Evolutionary conservation across 2,888 invertebrate species (phyloP).

Genomic region (Acronicta psi): DNA sequence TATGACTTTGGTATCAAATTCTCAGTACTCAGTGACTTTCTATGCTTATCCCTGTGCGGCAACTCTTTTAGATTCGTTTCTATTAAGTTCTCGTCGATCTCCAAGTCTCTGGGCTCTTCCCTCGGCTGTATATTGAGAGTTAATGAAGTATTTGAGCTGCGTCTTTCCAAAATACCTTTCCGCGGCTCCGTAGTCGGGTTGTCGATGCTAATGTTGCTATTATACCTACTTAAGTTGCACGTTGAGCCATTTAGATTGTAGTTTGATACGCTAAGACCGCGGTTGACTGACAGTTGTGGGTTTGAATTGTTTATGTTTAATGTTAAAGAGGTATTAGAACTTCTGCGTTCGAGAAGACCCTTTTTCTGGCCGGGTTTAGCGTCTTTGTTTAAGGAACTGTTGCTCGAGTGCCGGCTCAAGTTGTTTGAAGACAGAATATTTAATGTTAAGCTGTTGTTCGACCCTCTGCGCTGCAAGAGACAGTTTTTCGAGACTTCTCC

Average conservation of each 20-base stretch:
- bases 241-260: conserved; percentile 86
- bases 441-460: conserved; percentile 95
- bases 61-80: conserved; percentile 76
- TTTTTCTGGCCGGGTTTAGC: conserved; percentile 86
- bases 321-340: conserved; percentile 97
- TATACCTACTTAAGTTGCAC: conserved; percentile 84
- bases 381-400: conserved; percentile 87
- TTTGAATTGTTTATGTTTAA: conserved; percentile 90
- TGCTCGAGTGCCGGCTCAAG: conserved; percentile 88
- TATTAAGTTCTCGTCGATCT: conserved; percentile 80
- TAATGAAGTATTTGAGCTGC: conserved; percentile 95
- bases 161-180: conserved; percentile 92
- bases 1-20: conserved; percentile 88
- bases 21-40: conserved; percentile 90
- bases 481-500: conserved; percentile 89
- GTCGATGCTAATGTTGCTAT: conserved; percentile 85
- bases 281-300: conserved; percentile 83
- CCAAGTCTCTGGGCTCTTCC: conserved; percentile 80
- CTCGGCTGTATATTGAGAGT: conserved; percentile 90
- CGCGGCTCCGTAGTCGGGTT: conserved; percentile 73
- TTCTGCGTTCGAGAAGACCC: conserved; percentile 94
- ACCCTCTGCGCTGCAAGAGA: conserved; percentile 93
- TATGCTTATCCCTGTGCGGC: conserved; percentile 78
- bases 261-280: conserved; percentile 85
- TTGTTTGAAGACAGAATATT: conserved; percentile 90